These are phyloP conservation scores for Boulengerochromis microlepis DNA, from an alignment of 2,113 vertebrate species.

Conservation along the genomic window DNA sequence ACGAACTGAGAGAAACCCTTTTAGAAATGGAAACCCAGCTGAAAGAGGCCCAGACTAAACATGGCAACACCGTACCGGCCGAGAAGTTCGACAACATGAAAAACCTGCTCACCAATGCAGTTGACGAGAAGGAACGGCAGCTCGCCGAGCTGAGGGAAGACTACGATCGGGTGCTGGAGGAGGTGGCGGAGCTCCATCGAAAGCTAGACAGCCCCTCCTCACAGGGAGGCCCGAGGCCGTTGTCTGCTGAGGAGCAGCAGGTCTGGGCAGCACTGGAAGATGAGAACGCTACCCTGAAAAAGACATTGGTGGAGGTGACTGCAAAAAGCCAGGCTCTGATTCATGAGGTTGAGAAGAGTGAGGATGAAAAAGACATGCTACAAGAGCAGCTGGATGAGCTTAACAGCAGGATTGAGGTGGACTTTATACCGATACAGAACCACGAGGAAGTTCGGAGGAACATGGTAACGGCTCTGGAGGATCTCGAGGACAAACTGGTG, in stretches of 20 bases:
- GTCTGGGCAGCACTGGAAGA: slow-evolving; percentile 73
- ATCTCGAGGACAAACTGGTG: slow-evolving; percentile 80
- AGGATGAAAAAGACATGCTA: slow-evolving; percentile 75
- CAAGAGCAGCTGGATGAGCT: slow-evolving; percentile 80
- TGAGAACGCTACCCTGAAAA: slow-evolving; percentile 71
- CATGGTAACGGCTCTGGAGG: slow-evolving; percentile 69
- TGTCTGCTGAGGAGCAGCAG: slow-evolving; percentile 74
- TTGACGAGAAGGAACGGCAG: slow-evolving; percentile 81
- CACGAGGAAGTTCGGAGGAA: slow-evolving; percentile 79
- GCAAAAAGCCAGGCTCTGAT: slow-evolving; percentile 79
- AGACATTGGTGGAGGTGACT: slow-evolving; percentile 74
- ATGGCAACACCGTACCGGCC: slow-evolving; percentile 62
- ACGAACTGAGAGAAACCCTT: slow-evolving; percentile 63
- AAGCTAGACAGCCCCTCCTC: slow-evolving; percentile 64
- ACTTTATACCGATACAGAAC: slow-evolving; percentile 77
- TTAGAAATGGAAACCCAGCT: slow-evolving; percentile 71
- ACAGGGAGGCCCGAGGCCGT: slow-evolving; percentile 26
- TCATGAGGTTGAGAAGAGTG: slow-evolving; percentile 74
- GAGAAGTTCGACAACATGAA: slow-evolving; percentile 91
- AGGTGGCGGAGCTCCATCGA: slow-evolving; percentile 74
- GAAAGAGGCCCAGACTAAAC: slow-evolving; percentile 64
- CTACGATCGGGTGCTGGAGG: slow-evolving; percentile 72
- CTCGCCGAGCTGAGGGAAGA: slow-evolving; percentile 77
- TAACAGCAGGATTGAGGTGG: slow-evolving; percentile 74
- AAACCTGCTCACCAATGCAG: slow-evolving; percentile 76